phyloP scores from a whole-genome alignment of 2,113 vertebrate genomes.

The Mesocricetus auratus region DNA sequence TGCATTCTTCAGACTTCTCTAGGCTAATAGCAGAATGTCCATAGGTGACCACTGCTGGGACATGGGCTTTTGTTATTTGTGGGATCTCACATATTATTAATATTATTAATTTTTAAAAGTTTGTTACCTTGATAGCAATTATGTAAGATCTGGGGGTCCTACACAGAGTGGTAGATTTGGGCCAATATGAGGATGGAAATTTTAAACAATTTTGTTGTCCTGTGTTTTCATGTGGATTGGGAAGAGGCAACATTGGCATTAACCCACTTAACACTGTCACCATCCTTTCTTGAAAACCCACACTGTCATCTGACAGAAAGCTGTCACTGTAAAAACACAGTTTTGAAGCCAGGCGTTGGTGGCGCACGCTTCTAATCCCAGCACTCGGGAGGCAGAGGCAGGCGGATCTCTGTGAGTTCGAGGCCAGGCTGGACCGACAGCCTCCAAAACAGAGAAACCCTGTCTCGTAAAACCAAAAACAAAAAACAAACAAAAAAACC shows the following conservation, averaged over 20 bases:
- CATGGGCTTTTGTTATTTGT: neutral
- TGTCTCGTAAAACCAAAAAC: too few species aligned
- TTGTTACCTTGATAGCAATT: conserved; percentile 1
- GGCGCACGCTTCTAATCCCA: too few species aligned
- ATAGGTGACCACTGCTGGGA: neutral
- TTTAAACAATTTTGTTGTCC: neutral
- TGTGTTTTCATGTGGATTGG: neutral
- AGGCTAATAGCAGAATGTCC: neutral
- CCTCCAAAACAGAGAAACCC: too few species aligned
- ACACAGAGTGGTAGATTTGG: neutral
- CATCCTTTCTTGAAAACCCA: conserved; percentile 10
- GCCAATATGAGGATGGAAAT: neutral
- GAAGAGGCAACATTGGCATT: neutral
- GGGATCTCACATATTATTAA: neutral
- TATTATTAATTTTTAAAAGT: conserved; percentile 30
- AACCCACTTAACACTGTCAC: neutral
- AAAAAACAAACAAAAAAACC: too few species aligned
- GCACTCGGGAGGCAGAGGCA: too few species aligned
- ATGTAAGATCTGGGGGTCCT: neutral
- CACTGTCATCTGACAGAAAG: conserved; percentile 1
- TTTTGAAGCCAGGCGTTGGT: too few species aligned
- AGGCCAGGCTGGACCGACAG: too few species aligned
- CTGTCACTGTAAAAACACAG: neutral
- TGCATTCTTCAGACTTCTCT: neutral
- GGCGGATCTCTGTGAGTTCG: too few species aligned